phyloP scores from a whole-genome alignment of 2,797 vertebrate species.

The Diglossa cyanea region DNA sequence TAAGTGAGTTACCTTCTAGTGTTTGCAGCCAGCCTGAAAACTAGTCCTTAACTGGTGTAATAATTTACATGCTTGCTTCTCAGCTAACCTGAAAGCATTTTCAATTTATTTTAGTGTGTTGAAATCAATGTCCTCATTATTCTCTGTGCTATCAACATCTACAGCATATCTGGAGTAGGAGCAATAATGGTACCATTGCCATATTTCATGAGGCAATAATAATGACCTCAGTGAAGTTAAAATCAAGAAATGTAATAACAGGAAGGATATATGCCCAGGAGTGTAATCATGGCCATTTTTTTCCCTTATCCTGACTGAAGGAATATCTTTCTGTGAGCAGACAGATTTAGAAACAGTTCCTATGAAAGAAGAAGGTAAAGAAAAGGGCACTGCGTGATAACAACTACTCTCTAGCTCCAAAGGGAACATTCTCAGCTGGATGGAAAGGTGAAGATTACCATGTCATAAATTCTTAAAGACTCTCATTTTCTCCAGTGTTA shows the following conservation, averaged over 20 bases:
- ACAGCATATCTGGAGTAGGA: neutral
- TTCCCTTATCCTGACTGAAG: neutral
- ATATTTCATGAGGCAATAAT: slow-evolving; percentile 51
- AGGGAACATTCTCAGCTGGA: neutral
- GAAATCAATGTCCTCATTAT: slow-evolving; percentile 18
- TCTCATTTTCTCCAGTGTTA: neutral
- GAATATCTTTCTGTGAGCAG: neutral
- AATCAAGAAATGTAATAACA: slow-evolving; percentile 33
- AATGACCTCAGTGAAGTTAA: slow-evolving; percentile 35
- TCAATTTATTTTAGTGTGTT: neutral
- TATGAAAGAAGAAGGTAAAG: neutral
- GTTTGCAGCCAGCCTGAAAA: neutral
- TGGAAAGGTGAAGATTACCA: neutral
- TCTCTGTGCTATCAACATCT: neutral
- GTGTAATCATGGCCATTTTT: slow-evolving; percentile 29
- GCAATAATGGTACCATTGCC: neutral
- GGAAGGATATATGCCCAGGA: slow-evolving; percentile 13
- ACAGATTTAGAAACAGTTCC: neutral
- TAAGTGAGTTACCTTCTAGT: neutral
- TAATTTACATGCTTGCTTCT: slow-evolving; percentile 6
- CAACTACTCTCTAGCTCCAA: neutral
- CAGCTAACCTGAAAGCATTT: neutral
- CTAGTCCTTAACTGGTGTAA: neutral
- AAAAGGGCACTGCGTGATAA: neutral
- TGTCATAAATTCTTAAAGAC: slow-evolving; percentile 21